Evolutionary conservation across 1,140 invertebrate genomes (phyloP), one percentile per base, ranked within the genome.

Genomic region (Heliothis subflexa): DNA sequence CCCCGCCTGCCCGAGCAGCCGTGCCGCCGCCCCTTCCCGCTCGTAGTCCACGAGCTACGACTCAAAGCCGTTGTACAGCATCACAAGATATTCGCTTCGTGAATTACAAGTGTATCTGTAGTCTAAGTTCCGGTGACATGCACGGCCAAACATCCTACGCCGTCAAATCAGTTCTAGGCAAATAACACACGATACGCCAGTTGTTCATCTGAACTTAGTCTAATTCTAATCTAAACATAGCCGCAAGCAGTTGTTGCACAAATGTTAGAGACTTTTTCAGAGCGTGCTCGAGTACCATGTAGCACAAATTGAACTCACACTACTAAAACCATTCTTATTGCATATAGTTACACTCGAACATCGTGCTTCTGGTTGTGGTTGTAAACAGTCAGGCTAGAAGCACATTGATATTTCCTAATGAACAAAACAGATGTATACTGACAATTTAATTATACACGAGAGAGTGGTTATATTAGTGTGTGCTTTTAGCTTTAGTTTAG

Each of bases 1-100:
- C 49, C 78, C 10, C 87, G 83, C 0, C 47, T 84, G 11, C 52
- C 79, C 0, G 68, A 88, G 0, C 85, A 86, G 13, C 84, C 87
- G 0, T 94, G 92, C 78, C 89, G 92, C 52, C 89, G 84, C 0
- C 90, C 90, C 55, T 92, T 92, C 84, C 91, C 92, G 0, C 85
- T 93, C 12, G 87, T 85, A 0, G 91, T 94, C 0, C 91, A 93
- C 85, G 91, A 94, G 33, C 59, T 93, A 21, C 80, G 87, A 1
- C 89, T 93, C 52, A 86, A 88, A 64, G 71, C 80, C 3, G 28
- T 78, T n/a, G 16, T 80, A 18, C 55, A 70, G 16, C 81, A 79
- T 14, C 76, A 81, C 5, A 81, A 84, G 25, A 73, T 83, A 18
- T 64, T 66, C 78, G 81, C 77, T 21, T 81, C 18, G 18, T 72